Base-by-base conservation (phyloP, 2,797 vertebrate genomes). In the Sebastes jordani region DNA sequence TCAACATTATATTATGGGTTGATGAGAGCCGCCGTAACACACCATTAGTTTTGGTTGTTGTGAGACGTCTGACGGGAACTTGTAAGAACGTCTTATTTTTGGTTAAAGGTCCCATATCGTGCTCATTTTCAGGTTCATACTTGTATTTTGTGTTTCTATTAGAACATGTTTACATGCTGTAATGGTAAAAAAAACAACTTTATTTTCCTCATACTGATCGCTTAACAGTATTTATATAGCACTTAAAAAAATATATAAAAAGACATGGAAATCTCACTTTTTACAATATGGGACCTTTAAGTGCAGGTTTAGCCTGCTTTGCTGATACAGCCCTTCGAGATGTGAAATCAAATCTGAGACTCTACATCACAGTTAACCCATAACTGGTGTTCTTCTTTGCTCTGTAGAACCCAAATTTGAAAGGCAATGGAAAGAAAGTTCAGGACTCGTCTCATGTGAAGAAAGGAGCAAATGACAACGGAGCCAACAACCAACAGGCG, bases 401-500 rank as follows among this genome's bases (percentile, higher is more conserved):
- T 82, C 32, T 75, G 25, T 29, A 97, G 96, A 97, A 90, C 93
- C 93, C 95, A 74, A 96, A 80, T 89, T 30, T 95, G 74, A 97
- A 93, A 89, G 93, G 91, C 86, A 97, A 96, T 85, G 97, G 97
- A 61, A 98, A 93, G 93, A 99, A 97, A 87, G 79, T 92, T 71
- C 97, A 97, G 89, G 98, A 98, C 9, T 95, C 94, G 14, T 93
- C 94, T 27, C 95, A 87, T 84, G 93, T 95, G 86, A 99, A 97
- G 94, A 99, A 97, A 89, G 95, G 93, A 91, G 74, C 91, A 71
- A 96, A 93, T 22, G 97, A 97, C 70, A 97, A 96, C 27, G 97
- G 96, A 80, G 66, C 95, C 67, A 93, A 93, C 73, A 94, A 70
- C 88, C 96, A 96, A 68, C 95, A 94, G 85, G 82, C 91, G 32